Evolutionary conservation across 1,140 invertebrate species (phyloP), one percentile per base, ranked within the genome.

Genomic region (Battus philenor): DNA sequence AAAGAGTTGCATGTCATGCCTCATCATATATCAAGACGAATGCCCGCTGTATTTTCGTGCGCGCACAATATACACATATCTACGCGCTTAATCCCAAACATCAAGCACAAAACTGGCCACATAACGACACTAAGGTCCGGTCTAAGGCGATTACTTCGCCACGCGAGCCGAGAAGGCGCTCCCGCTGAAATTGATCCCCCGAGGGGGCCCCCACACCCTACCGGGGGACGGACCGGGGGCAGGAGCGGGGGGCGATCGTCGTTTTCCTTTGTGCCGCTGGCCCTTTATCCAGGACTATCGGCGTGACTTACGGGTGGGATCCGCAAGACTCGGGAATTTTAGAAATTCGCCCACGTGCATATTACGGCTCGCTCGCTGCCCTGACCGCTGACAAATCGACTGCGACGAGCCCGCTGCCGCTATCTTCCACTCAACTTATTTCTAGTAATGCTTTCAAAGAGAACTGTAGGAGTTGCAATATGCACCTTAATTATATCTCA

Each of bases 141-240:
- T 32, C 48, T 68, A 61, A 66, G 59, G 48, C 58, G 63, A 66
- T 68, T 68, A 68, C 53, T 49, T 12, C 47, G 49, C 48, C 50
- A 61, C 58, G 49, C 50, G 46, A 55, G 59, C 50, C 50, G 61
- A 57, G 52, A 65, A 65, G 62, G 45, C 51, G 24, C 47, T 6
- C 56, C 48, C 54, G 32, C 34, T 62, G 60, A 54, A 64, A 64
- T 64, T 64, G 61, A 64, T 64, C 61, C 51, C 50, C 39, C 27
- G 44, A 26, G 47, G 49, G 43, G 24, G 17, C 7, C 24, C 30
- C 54, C 48, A 36, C 32, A 12, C 5, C 0, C 4, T 8, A 2
- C n/a, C 15, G 8, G 22, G 38, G 38, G 9, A 10, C 1, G 13
- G 13, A 11, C 24, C 13, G 20, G 17, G 11, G 20, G 17, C 0